A percentile compares a stretch with the other conserved stretches of the same genome.
Conservation (phyloP, 2,888 invertebrate genomes). For the Thelaira solivaga region DNA sequence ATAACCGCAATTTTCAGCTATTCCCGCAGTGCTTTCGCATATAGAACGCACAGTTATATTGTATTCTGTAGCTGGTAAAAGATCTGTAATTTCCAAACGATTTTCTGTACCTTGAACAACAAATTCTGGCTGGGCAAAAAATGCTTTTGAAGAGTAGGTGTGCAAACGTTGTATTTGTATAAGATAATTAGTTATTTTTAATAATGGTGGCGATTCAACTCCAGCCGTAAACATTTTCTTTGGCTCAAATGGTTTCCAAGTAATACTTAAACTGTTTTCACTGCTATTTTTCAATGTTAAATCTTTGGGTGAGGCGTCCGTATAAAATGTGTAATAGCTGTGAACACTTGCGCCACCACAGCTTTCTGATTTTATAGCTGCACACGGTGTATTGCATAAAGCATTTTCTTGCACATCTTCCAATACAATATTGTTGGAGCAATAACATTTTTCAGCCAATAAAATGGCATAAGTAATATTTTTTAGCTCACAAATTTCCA, state of each 20-base stretch:
- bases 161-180: constrained; percentile 79
- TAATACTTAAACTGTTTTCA: constrained; percentile 81
- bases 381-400: constrained; percentile 80
- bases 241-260: constrained; percentile 80
- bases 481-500: constrained; percentile 73
- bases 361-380: constrained; percentile 80
- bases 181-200: constrained; percentile 79
- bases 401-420: constrained; percentile 76
- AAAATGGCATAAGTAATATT: constrained; percentile 73
- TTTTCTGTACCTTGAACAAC: constrained; percentile 80
- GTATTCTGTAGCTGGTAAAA: constrained; percentile 87
- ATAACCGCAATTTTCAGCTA: constrained; percentile 80
- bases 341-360: constrained; percentile 84
- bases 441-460: constrained; percentile 72
- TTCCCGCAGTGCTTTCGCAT: constrained; percentile 74
- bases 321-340: constrained; percentile 80
- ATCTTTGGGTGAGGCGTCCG: constrained; percentile 79
- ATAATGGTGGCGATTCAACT: constrained; percentile 57
- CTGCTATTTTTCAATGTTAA: constrained; percentile 80
- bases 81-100: constrained; percentile 80
- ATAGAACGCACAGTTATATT: constrained; percentile 84
- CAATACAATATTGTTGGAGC: constrained; percentile 67
- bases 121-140: constrained; percentile 79
- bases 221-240: constrained; percentile 73
- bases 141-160: constrained; percentile 79